Percentiles rank a stretch among this genome's conserved stretches.
Evolutionary conservation across 2,797 vertebrate species (phyloP).

Genomic region (Simalia tracyae): DNA sequence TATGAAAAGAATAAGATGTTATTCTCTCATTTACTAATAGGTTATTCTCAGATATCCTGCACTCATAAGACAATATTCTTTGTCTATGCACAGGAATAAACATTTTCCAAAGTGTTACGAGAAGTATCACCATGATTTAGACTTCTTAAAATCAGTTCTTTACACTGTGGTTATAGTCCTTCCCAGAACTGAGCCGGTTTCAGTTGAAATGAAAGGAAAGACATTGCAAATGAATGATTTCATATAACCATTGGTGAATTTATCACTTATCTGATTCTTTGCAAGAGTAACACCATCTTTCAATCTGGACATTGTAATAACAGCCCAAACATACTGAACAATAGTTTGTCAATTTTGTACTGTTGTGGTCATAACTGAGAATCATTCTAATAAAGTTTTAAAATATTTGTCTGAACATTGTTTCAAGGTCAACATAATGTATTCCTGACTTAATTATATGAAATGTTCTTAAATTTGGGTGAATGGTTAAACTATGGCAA

Average conservation of each 20-base stretch:
- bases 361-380: slow-evolving; percentile 22
- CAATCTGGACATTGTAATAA: not conserved
- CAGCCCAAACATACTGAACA: not conserved
- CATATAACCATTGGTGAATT: not conserved
- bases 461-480: slow-evolving; percentile 16
- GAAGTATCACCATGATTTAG: not conserved
- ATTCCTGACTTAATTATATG: slow-evolving; percentile 19
- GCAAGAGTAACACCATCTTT: fast-evolving
- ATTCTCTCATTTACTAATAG: not conserved
- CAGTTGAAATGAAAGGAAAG: not conserved
- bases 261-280: fast-evolving
- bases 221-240: slow-evolving; percentile 20
- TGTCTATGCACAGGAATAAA: not conserved
- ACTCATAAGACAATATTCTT: not conserved
- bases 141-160: not conserved
- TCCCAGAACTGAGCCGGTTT: not conserved
- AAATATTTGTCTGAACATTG: slow-evolving; percentile 22
- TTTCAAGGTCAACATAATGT: slow-evolving; percentile 34
- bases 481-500: slow-evolving; percentile 43
- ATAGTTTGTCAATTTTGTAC: slow-evolving; percentile 23
- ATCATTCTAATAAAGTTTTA: slow-evolving; percentile 3
- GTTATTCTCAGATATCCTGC: not conserved
- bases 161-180: not conserved
- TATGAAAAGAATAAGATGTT: not conserved
- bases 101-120: not conserved